Evolutionary conservation across 1,140 invertebrate species (phyloP).

Genomic region (Halesus radiatus): DNA sequence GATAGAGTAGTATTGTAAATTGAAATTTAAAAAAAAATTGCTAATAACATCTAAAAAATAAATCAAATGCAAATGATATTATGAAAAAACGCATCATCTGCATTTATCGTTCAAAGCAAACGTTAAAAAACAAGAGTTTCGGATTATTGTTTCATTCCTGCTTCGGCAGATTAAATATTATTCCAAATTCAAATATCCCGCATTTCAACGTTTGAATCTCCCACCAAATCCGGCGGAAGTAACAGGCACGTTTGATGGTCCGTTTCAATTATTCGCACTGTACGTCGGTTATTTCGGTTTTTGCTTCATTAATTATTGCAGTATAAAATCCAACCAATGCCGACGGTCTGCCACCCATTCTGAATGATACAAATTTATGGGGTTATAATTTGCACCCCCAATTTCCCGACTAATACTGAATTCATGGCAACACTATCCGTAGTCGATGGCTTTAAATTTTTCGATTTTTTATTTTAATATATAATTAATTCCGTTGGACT

Average conservation of each 20-base stretch:
- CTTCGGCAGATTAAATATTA: neutral
- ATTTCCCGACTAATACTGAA: neutral
- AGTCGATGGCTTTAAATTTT: too few species aligned
- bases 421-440: too few species aligned
- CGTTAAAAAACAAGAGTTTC: too few species aligned
- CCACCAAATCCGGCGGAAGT: neutral
- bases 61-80: too few species aligned
- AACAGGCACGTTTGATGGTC: neutral
- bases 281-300: conserved; percentile 18
- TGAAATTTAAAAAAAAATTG: too few species aligned
- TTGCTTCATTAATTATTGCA: conserved; percentile 34
- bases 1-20: too few species aligned
- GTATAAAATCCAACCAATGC: neutral
- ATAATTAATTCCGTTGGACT: too few species aligned
- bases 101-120: too few species aligned
- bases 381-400: conserved; percentile 7
- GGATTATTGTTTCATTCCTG: neutral
- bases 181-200: conserved; percentile 24
- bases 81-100: too few species aligned
- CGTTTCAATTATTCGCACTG: conserved; percentile 29
- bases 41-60: too few species aligned
- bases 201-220: neutral
- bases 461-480: too few species aligned
- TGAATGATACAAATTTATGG: conserved; percentile 6
- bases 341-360: neutral